These are phyloP conservation scores for Poeciliopsis presidionis DNA, from an alignment of 2,797 vertebrate species.

Conservation along the genomic window DNA sequence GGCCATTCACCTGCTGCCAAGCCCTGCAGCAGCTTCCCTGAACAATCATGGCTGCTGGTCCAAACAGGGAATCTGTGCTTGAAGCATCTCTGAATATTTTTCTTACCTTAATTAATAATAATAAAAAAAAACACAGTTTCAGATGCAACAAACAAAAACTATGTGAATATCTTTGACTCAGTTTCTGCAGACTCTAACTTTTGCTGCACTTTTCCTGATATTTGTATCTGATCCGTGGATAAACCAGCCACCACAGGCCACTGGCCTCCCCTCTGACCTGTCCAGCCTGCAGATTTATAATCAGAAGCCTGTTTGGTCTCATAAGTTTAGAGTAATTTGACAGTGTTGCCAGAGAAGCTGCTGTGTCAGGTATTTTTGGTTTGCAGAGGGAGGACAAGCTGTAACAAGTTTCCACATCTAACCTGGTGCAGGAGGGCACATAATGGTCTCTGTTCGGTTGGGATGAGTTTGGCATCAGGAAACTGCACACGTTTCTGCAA, in stretches of 20 bases:
- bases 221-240: neutral
- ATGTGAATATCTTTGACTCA: neutral
- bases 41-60: neutral
- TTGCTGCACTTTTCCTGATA: neutral
- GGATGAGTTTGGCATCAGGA: slow-evolving; percentile 21
- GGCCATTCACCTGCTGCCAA: neutral
- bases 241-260: slow-evolving; percentile 1
- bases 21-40: neutral
- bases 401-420: slow-evolving; percentile 13
- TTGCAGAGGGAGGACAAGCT: slow-evolving; percentile 28
- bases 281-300: slow-evolving; percentile 21
- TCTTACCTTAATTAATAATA: neutral
- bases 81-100: neutral
- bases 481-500: slow-evolving; percentile 6
- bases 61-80: neutral
- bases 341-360: slow-evolving; percentile 20
- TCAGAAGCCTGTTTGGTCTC: slow-evolving; percentile 23
- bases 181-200: neutral
- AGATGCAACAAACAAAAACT: neutral
- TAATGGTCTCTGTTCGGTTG: slow-evolving; percentile 3
- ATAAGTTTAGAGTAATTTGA: slow-evolving; percentile 14
- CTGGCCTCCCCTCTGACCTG: neutral
- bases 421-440: slow-evolving; percentile 21
- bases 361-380: slow-evolving; percentile 28
- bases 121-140: neutral